A percentile compares a stretch with the other conserved stretches of the same genome.
These are phyloP conservation scores for Hassar affinis DNA, from an alignment of 2,113 vertebrate species.

Conservation along the genomic window DNA sequence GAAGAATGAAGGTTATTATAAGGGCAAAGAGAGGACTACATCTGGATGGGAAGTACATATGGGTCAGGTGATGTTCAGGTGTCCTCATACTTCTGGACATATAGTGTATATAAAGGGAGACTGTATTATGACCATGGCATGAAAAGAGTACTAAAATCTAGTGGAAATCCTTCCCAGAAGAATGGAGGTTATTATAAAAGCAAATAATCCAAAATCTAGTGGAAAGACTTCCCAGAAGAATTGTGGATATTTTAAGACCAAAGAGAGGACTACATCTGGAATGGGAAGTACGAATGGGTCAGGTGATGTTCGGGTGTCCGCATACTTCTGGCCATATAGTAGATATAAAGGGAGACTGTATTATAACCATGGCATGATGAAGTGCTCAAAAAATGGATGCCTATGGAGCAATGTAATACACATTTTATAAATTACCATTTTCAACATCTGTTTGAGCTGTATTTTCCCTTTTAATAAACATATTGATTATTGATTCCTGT, in stretches of 20 bases:
- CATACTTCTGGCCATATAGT: not conserved
- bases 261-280: not conserved
- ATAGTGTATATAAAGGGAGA: no score
- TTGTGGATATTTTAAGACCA: no score
- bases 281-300: not conserved
- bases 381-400: not conserved
- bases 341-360: not conserved
- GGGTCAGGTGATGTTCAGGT: no score
- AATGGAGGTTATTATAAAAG: not conserved
- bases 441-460: not conserved
- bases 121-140: no score
- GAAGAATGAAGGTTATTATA: no score
- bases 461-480: not conserved
- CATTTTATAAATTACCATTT: not conserved
- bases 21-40: no score
- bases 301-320: not conserved
- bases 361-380: not conserved
- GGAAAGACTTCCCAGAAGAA: not conserved
- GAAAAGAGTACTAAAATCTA: not conserved
- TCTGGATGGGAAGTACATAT: no score
- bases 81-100: no score
- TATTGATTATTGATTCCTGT: not conserved
- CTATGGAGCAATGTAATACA: not conserved
- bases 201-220: not conserved
- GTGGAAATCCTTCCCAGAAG: not conserved